Conservation (phyloP, 1,140 invertebrate species). For the Drosophila simulans region DNA sequence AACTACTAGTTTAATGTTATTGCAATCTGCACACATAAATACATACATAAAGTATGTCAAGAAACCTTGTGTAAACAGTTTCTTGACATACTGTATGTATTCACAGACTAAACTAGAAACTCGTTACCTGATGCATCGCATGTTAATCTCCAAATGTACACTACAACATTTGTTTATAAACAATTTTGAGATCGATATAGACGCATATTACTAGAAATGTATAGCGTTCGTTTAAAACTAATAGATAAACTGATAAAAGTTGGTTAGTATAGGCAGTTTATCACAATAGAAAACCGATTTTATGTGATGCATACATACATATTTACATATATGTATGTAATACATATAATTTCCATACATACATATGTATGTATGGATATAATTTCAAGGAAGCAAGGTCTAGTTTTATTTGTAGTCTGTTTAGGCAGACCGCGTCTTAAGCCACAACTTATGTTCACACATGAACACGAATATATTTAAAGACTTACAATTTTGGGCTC, state of each 20-base stretch:
- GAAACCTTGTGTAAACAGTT: too few species aligned
- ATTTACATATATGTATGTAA: too few species aligned
- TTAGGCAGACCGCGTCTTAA: background rate
- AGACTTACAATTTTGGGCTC: too few species aligned
- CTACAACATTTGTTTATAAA: too few species aligned
- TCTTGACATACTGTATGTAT: background rate
- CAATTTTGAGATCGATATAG: background rate
- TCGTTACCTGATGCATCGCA: background rate
- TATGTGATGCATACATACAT: too few species aligned
- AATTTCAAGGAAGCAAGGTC: background rate
- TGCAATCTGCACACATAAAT: constrained; percentile 5
- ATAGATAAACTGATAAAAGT: background rate
- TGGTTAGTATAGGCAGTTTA: too few species aligned
- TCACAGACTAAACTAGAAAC: background rate
- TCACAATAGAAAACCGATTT: too few species aligned
- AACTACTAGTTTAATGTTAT: constrained; percentile 3
- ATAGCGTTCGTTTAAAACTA: background rate
- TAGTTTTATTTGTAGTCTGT: background rate
- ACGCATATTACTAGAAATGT: background rate
- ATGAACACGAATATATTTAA: too few species aligned
- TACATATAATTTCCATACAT: too few species aligned
- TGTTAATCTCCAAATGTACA: background rate
- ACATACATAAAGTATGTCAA: too few species aligned
- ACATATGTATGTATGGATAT: background rate
- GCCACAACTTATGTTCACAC: background rate